Evolutionary conservation across 2,888 invertebrate genomes (phyloP).

Genomic region (Hyles lineata): DNA sequence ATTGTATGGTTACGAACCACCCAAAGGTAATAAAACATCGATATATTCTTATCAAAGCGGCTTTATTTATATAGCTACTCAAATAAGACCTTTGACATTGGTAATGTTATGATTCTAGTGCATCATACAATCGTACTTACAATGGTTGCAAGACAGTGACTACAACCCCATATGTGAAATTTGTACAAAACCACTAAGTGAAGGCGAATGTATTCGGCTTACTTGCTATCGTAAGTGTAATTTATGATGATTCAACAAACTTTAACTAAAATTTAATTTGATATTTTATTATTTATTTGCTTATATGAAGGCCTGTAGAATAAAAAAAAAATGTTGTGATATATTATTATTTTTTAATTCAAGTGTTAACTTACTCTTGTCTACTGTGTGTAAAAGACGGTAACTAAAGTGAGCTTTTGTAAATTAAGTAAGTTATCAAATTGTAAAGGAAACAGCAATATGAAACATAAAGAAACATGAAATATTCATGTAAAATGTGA

Average conservation of each 20-base stretch:
- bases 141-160: conserved; percentile 99
- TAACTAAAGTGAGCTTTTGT: no score
- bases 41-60: neutral
- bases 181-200: conserved; percentile 92
- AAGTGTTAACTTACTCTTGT: no score
- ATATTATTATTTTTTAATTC: no score
- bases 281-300: neutral
- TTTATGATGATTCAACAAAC: conserved; percentile 20
- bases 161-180: conserved; percentile 97
- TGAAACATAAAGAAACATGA: no score
- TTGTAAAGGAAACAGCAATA: no score
- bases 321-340: no score
- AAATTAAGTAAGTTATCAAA: no score
- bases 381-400: no score
- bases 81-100: neutral
- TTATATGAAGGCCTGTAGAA: neutral
- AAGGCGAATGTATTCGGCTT: conserved; percentile 94
- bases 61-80: neutral
- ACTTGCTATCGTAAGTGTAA: conserved; percentile 94
- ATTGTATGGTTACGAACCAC: conserved; percentile 98
- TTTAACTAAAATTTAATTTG: neutral
- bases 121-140: conserved; percentile 98
- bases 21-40: conserved; percentile 89
- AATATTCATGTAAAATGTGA: no score
- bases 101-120: conserved; percentile 87